phyloP scores from a whole-genome alignment of 37 sponge, comb jelly and placozoan genomes.

The Aphrocallistes beatrix region DNA sequence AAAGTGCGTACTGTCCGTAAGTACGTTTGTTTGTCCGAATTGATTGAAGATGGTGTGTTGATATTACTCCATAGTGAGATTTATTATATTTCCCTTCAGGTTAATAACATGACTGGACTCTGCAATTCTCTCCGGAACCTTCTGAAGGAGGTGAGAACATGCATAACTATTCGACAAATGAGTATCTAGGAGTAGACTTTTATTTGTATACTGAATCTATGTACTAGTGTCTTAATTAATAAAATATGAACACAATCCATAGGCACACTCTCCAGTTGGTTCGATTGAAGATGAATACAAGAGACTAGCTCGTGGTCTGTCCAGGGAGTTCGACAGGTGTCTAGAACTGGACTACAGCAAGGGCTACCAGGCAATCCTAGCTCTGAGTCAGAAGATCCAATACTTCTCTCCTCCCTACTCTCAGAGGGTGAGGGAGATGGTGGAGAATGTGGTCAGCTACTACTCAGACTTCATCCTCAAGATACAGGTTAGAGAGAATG shows the following conservation, averaged over 20 bases:
- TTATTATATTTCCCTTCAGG: too few relatives aligned
- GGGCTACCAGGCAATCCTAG: neutral
- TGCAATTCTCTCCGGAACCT: neutral
- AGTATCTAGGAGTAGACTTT: too few relatives aligned
- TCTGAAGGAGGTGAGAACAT: neutral
- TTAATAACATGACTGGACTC: neutral
- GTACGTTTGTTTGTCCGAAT: too few relatives aligned
- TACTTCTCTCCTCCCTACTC: slow-evolving; percentile 4
- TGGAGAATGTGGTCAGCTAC: neutral
- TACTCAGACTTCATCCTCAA: neutral
- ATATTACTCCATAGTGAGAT: too few relatives aligned
- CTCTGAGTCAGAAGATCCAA: slow-evolving; percentile 1
- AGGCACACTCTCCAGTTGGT: neutral
- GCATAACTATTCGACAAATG: too few relatives aligned
- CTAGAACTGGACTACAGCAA: neutral
- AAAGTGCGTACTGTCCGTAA: too few relatives aligned
- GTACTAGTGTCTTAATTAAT: neutral
- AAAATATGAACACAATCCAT: neutral
- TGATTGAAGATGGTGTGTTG: too few relatives aligned
- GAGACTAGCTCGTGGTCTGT: neutral
- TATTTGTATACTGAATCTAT: neutral
- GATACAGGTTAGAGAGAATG: neutral
- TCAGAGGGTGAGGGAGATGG: slow-evolving; percentile 11
- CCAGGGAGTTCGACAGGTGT: neutral
- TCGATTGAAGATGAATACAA: neutral